These are phyloP conservation scores for Liodrosophila aerea DNA, from an alignment of 2,888 invertebrate genomes.

Conservation along the genomic window DNA sequence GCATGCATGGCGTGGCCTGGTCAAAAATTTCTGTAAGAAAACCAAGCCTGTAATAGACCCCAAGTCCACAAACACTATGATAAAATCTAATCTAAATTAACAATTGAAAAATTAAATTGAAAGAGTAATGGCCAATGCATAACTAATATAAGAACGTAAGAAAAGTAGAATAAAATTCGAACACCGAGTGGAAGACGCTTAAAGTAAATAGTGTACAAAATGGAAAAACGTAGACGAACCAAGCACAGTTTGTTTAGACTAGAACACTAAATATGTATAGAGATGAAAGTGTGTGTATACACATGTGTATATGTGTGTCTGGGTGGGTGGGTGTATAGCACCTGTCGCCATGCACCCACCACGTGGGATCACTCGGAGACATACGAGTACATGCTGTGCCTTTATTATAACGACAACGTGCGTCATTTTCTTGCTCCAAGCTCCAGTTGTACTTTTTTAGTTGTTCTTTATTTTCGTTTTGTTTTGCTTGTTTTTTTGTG, in stretches of 20 bases:
- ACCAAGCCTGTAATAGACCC: too few species aligned
- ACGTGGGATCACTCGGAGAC: neutral
- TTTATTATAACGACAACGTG: slow-evolving; percentile 68
- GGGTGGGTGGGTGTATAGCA: slow-evolving; percentile 15
- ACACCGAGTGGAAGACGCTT: neutral
- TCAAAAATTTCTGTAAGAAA: too few species aligned
- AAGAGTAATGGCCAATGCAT: too few species aligned
- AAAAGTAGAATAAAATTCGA: neutral
- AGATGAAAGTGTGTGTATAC: too few species aligned
- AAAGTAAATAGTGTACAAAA: slow-evolving; percentile 22
- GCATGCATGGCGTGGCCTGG: too few species aligned
- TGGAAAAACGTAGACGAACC: slow-evolving; percentile 30
- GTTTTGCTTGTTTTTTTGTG: slow-evolving; percentile 22
- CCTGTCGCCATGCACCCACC: neutral
- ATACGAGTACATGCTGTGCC: slow-evolving; percentile 37
- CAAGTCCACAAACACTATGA: too few species aligned
- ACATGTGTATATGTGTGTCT: too few species aligned
- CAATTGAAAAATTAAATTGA: too few species aligned
- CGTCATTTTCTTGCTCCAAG: slow-evolving; percentile 67
- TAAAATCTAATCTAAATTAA: too few species aligned
- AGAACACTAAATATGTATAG: too few species aligned
- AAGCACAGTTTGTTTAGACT: slow-evolving; percentile 41
- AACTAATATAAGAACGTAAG: neutral
- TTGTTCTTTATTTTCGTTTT: slow-evolving; percentile 39
- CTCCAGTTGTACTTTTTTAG: slow-evolving; percentile 58